phyloP scores from a whole-genome alignment of 2,888 invertebrate species.

The Mimachlamys varia region DNA sequence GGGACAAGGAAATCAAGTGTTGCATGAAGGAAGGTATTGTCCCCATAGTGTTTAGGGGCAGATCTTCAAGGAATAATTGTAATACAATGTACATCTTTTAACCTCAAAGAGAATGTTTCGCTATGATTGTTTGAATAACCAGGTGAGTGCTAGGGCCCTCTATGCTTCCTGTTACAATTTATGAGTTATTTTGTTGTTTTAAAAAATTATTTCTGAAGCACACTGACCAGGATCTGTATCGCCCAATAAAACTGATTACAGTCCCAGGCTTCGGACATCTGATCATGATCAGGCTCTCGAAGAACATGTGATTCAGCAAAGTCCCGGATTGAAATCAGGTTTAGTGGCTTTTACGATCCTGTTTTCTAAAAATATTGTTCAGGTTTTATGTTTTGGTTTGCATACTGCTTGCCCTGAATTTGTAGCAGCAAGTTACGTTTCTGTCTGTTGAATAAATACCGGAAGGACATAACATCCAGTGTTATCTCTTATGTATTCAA shows the following conservation, averaged over 20 bases:
- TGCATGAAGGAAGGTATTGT: too few relatives aligned
- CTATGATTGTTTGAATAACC: too few relatives aligned
- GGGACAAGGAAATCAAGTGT: too few relatives aligned
- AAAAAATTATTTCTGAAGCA: not conserved
- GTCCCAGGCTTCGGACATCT: not conserved
- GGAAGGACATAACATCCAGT: not conserved
- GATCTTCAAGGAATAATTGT: too few relatives aligned
- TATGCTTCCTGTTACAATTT: not conserved
- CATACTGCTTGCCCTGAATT: not conserved
- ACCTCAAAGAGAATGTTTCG: too few relatives aligned
- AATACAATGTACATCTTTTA: too few relatives aligned
- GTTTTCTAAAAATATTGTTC: not conserved
- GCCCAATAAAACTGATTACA: not conserved
- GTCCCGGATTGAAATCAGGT: not conserved
- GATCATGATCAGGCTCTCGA: too few relatives aligned
- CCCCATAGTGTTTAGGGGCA: too few relatives aligned
- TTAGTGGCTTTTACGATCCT: not conserved
- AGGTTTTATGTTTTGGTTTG: not conserved
- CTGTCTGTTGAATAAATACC: constrained; percentile 6
- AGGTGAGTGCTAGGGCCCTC: too few relatives aligned
- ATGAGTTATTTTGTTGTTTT: not conserved
- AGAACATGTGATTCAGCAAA: not conserved
- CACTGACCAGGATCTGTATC: not conserved
- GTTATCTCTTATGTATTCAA: not conserved
- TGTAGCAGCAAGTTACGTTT: not conserved